Evolutionary conservation across 2,888 invertebrate species (phyloP), one percentile per base, ranked within the genome.

Genomic region (Cantharis rustica): DNA sequence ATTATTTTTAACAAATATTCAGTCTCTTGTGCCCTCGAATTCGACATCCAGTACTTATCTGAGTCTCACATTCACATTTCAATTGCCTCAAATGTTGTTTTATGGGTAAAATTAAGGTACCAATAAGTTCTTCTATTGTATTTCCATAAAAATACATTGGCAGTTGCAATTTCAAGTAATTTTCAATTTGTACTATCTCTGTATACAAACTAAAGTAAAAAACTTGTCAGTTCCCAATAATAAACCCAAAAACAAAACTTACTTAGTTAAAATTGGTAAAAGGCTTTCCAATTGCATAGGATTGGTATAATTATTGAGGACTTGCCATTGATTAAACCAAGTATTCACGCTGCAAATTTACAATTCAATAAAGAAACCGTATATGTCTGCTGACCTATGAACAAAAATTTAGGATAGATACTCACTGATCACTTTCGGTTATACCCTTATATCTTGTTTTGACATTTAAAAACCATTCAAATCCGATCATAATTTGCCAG

Each of bases 321-420:
- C 86, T 86, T 94, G 93, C 93, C 93, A 94, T 0, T 91, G 90
- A 84, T 93, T 94, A 86, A 94, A 87, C 93, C 93, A 94, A 0
- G 93, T 92, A 47, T 89, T 87, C 69, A 93, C 90, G 82, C 94
- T 94, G 84, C 20, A 86, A 87, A 47, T 47, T 47, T 47, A n/a
- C 13, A 47, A 47, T 47, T 47, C 7, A n/a, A n/a, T 1, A 47
- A 31, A 31, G 3, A 31, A 47, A n/a, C n/a, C 4, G n/a, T 13
- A 13, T 4, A n/a, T 3, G 16, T 23, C 23, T 23, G 23, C 1
- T 20, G 20, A 23, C 9, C 9, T 23, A 23, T 9, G 23, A 20
- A 62, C 15, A 16, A 62, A 16, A 16, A 62, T 16, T 63, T 63
- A 68, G 20, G 9, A 17, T 23, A 23, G 23, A 9, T 23, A 88